Base-by-base conservation (phyloP, 2,888 invertebrate species). In the Hirtodrosophila alboralis region DNA sequence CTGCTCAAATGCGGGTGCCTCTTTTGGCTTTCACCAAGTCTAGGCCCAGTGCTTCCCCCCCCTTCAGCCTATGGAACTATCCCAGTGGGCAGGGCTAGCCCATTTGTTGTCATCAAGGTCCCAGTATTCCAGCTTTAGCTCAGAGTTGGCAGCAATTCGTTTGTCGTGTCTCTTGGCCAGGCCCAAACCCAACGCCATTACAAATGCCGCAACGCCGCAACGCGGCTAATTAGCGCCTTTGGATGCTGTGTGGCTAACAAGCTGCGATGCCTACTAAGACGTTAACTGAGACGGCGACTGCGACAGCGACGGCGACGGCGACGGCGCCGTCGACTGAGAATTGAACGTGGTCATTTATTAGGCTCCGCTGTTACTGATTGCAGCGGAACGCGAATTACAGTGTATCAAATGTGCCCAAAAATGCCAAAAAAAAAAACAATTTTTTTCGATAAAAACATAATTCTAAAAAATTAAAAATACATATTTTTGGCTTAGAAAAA, bases 221-320 rank as follows among this genome's bases (percentile, higher is more conserved):
- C 66, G 60, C 78, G 67, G 79, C 84, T 78, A 78, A 78, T 78
- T 78, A 78, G 76, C 80, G 80, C 59, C 64, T 72, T 54, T 31
- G 41, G 43, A 43, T 66, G 66, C 72, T 48, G 36, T 28, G 48
- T 51, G 44, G 36, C 49, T 63, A 60, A 63, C 62, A 79, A 72
- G 80, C 63, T 31, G 47, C 28, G 63, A 49, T 36, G 37, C 49
- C 16, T 18, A 23, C 30, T 28, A 27, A 54, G 41, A 30, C 41
- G 13, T 2, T 34, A 18, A 26, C 51, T 1, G 30, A 43, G 14
- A 14, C 43, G 1, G 14, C 7, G 45, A 41, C 37, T 0, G 37
- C 10, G 13, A 23, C 18, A 23, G 16, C 10, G 26, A 4, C 49
- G 5, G 1, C 52, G 14, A 12, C 43, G 2, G 14, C 7, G 45